phyloP scores from a whole-genome alignment of 1,140 invertebrate genomes.

The Drosophila sp. region DNA sequence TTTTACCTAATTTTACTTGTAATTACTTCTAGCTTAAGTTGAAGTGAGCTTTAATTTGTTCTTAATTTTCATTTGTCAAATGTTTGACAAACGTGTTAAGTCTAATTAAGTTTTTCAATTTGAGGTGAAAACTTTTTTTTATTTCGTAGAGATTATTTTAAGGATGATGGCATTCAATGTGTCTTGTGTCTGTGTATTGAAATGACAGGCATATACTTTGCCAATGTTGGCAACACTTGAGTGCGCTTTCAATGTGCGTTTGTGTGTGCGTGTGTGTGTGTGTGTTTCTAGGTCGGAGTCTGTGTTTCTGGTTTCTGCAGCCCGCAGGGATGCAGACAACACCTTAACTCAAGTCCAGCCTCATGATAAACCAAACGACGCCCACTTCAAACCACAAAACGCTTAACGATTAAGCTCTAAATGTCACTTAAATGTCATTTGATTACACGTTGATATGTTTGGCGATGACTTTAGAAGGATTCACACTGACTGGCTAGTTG shows the following conservation, averaged over 20 bases:
- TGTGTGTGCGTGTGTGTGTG: no score
- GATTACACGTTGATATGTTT: conserved; percentile 52
- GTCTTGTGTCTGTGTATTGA: not conserved
- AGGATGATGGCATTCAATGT: not conserved
- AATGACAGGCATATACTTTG: conserved; percentile 1
- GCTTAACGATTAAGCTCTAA: conserved; percentile 60
- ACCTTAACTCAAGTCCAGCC: conserved; percentile 22
- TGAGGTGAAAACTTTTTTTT: no score
- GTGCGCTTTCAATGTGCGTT: no score
- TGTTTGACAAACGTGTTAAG: no score
- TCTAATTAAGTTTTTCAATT: no score
- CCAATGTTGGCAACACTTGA: no score
- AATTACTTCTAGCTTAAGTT: no score
- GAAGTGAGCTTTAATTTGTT: no score
- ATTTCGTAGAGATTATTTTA: not conserved
- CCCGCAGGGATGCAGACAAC: conserved; percentile 13
- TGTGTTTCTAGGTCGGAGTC: no score
- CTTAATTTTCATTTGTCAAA: no score
- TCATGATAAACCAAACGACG: not conserved
- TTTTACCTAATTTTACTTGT: no score
- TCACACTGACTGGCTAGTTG: not conserved
- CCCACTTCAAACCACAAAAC: conserved; percentile 17
- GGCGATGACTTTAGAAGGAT: conserved; percentile 27
- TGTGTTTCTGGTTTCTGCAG: conserved; percentile 14
- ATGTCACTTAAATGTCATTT: conserved; percentile 66